A percentile compares a stretch with the other conserved stretches of the same genome.
These are phyloP conservation scores for Pagetopsis macropterus DNA, from an alignment of 2,797 vertebrate species.

Conservation along the genomic window DNA sequence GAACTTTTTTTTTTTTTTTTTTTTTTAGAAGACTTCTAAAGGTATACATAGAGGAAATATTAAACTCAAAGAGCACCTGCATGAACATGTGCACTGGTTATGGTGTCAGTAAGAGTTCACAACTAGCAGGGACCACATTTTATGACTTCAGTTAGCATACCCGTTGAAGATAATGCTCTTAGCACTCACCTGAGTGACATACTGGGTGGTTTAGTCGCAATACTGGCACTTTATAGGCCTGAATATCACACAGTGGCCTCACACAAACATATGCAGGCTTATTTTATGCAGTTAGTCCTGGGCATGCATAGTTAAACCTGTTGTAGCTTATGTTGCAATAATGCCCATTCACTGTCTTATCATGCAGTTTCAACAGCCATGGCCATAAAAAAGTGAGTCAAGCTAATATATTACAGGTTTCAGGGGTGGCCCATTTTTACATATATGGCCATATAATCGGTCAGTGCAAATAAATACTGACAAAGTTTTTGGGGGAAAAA, in stretches of 20 bases:
- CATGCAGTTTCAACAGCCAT: not conserved
- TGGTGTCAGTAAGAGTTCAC: not conserved
- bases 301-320: not conserved
- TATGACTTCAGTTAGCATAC: not conserved
- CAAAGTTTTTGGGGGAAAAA: not conserved
- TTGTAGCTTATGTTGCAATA: not conserved
- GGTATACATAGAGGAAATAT: not conserved
- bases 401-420: not conserved
- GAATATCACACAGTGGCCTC: not conserved
- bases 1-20: no score
- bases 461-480: not conserved
- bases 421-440: not conserved
- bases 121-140: not conserved
- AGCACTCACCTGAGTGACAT: not conserved
- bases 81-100: not conserved
- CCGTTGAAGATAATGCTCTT: not conserved
- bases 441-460: not conserved
- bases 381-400: constrained; percentile 1
- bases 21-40: not conserved
- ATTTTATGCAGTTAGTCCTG: no score
- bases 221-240: not conserved
- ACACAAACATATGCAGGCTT: no score
- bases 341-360: not conserved
- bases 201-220: not conserved
- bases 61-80: not conserved